Percentiles rank a stretch among this genome's conserved stretches.
phyloP scores from a whole-genome alignment of 2,113 vertebrate species.

The Rousettus leschenaultii region DNA sequence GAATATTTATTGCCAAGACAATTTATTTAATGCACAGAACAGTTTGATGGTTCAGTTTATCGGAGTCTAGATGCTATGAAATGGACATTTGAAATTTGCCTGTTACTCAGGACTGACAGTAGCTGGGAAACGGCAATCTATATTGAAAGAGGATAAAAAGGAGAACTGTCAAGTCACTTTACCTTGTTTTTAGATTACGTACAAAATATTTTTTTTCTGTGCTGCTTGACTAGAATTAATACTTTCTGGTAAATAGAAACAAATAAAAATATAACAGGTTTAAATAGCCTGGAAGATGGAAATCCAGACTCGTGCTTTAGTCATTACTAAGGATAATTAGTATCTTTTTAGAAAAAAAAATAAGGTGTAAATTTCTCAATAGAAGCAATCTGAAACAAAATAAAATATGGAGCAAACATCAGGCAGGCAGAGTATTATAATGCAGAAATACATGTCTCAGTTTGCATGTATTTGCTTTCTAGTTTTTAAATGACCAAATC shows the following conservation, averaged over 20 bases:
- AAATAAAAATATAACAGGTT: not conserved
- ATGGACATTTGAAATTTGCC: not conserved
- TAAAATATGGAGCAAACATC: not conserved
- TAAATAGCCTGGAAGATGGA: not conserved
- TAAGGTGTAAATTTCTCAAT: not conserved
- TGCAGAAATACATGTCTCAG: not conserved
- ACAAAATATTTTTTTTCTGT: not conserved
- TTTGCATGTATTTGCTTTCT: not conserved
- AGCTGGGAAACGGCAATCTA: not conserved
- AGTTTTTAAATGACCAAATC: not conserved
- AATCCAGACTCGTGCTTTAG: not conserved
- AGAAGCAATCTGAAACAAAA: not conserved
- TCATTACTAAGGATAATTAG: not conserved
- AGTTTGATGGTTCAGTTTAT: not conserved
- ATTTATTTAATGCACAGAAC: conserved; percentile 7
- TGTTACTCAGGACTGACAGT: not conserved
- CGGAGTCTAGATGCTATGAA: not conserved
- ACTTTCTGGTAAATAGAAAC: conserved; percentile 7
- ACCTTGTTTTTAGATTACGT: not conserved
- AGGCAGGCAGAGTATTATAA: not conserved
- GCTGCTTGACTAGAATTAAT: not conserved
- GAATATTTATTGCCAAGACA: conserved; percentile 11
- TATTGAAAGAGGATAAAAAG: not conserved
- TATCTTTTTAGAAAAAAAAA: not conserved
- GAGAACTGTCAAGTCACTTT: not conserved